Percentiles rank a stretch among this genome's conserved stretches.
These are phyloP conservation scores for Lamellibrachia luymesi DNA, from an alignment of 1,140 invertebrate genomes.

Conservation along the genomic window DNA sequence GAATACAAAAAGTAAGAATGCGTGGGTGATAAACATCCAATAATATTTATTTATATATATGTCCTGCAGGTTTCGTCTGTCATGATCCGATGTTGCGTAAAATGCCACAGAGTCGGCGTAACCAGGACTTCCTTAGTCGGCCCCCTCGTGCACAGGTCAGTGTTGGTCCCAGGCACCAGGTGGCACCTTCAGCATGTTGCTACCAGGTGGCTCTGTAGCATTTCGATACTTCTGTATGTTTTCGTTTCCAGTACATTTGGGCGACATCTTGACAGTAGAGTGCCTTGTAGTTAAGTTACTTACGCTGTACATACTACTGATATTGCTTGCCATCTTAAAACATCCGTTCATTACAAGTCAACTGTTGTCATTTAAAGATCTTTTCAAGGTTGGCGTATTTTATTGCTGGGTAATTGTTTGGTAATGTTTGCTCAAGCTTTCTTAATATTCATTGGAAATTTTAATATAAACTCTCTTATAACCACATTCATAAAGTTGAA, in stretches of 20 bases:
- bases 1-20: background rate
- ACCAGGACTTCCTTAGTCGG: slow-evolving; percentile 43
- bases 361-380: background rate
- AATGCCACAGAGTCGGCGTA: slow-evolving; percentile 40
- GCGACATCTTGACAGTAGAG: background rate
- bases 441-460: background rate
- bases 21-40: background rate
- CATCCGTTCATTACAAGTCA: background rate
- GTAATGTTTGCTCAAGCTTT: background rate
- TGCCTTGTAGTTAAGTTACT: background rate
- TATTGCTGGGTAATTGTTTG: background rate
- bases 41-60: background rate
- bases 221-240: background rate
- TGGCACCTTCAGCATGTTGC: background rate
- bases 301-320: background rate
- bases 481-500: too few species aligned
- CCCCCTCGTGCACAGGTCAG: slow-evolving; percentile 47
- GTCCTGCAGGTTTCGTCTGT: slow-evolving; percentile 46
- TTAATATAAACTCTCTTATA: too few species aligned
- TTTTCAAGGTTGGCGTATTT: background rate
- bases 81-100: slow-evolving; percentile 55
- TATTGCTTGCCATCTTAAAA: background rate
- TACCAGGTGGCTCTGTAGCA: too few species aligned
- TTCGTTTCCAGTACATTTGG: background rate
- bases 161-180: background rate